Evolutionary conservation across 2,113 vertebrate species (phyloP).

Genomic region (Cryptomyrus ogoouensis): DNA sequence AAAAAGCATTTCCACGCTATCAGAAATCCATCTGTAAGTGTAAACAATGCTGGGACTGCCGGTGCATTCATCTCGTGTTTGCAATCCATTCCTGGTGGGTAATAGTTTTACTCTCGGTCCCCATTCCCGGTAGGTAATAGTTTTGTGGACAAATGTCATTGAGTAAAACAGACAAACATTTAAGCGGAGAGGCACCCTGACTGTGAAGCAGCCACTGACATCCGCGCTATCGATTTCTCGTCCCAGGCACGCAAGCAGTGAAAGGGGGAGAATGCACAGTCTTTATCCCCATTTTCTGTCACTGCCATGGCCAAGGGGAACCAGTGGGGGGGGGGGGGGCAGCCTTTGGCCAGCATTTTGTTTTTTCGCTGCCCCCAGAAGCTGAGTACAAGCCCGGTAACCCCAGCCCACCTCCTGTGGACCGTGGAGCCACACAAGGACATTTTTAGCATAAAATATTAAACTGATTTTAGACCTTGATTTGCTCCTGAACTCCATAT

Average conservation of each 20-base stretch:
- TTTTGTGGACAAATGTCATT: constrained; percentile 61
- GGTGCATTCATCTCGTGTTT: constrained; percentile 53
- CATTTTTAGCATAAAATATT: not conserved
- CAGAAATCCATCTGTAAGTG: constrained; percentile 54
- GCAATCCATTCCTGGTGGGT: not conserved
- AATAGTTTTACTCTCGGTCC: constrained; percentile 54
- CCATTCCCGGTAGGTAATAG: constrained; percentile 53
- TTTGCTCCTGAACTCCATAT: not conserved
- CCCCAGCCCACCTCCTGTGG: not conserved
- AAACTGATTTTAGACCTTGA: not conserved
- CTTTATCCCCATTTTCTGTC: constrained; percentile 61
- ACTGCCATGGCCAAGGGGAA: constrained; percentile 53
- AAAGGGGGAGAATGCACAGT: constrained; percentile 48
- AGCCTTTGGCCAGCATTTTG: constrained; percentile 46
- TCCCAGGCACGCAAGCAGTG: constrained; percentile 57
- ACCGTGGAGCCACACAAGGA: not conserved
- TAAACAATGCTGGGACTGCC: constrained; percentile 50
- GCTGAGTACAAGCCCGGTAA: constrained; percentile 38
- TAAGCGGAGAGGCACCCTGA: constrained; percentile 56
- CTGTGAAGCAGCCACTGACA: constrained; percentile 63
- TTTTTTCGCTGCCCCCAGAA: constrained; percentile 38
- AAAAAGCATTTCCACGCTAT: constrained; percentile 54
- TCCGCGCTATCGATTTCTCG: constrained; percentile 63
- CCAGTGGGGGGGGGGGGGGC: constrained; percentile 36
- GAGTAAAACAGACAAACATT: constrained; percentile 70